These are phyloP conservation scores for Heterodera filipjevi DNA, from an alignment of 2,888 invertebrate species.

Conservation along the genomic window DNA sequence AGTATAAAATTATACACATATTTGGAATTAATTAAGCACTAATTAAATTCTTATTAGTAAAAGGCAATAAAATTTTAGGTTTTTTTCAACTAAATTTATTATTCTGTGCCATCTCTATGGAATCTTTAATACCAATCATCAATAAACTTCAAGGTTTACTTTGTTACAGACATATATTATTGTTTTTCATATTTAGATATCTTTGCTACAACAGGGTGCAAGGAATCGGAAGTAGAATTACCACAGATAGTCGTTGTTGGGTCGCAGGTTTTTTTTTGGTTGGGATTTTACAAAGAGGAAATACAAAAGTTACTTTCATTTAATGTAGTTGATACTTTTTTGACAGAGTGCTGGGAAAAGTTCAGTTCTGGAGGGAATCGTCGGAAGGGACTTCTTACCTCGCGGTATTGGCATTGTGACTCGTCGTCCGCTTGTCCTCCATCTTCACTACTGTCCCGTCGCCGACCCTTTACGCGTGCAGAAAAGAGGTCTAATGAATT, in stretches of 20 bases:
- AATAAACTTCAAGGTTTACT: slow-evolving; percentile 85
- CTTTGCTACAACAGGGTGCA: slow-evolving; percentile 88
- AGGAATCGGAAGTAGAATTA: slow-evolving; percentile 87
- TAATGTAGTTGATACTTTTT: too few relatives aligned
- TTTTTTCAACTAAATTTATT: neutral
- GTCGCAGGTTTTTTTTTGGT: slow-evolving; percentile 79
- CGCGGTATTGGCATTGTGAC: slow-evolving; percentile 97
- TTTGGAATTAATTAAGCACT: too few relatives aligned
- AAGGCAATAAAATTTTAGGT: too few relatives aligned
- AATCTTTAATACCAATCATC: slow-evolving; percentile 97
- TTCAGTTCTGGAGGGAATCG: slow-evolving; percentile 95
- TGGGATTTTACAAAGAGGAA: too few relatives aligned
- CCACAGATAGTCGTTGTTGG: slow-evolving; percentile 99
- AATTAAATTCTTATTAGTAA: too few relatives aligned
- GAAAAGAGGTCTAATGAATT: slow-evolving; percentile 8
- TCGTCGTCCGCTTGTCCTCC: slow-evolving; percentile 87
- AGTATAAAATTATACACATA: too few relatives aligned
- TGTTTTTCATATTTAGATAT: too few relatives aligned
- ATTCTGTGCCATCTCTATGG: slow-evolving; percentile 75
- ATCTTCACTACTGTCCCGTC: slow-evolving; percentile 86
- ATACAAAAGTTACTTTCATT: too few relatives aligned
- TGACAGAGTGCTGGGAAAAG: slow-evolving; percentile 98
- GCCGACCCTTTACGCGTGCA: slow-evolving; percentile 72
- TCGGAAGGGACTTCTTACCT: slow-evolving; percentile 94
- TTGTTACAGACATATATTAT: neutral